These are phyloP conservation scores for Drosophila dives DNA, from an alignment of 2,888 invertebrate genomes.

Conservation along the genomic window DNA sequence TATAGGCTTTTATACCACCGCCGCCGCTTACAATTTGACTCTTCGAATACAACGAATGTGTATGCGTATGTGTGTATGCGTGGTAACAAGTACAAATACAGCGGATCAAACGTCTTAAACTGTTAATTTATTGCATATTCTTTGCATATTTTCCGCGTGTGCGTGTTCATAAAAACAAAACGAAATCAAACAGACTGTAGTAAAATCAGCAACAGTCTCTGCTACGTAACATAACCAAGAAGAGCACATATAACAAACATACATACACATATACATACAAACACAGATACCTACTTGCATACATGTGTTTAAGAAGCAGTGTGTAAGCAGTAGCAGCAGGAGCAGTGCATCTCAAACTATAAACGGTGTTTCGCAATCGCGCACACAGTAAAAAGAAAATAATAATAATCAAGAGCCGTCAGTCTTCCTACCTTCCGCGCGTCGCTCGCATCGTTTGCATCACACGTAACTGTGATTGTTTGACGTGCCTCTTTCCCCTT, in stretches of 20 bases:
- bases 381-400: conserved; percentile 7
- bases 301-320: not conserved
- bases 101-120: conserved; percentile 8
- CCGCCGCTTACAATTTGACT: conserved; percentile 38
- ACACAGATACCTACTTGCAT: not conserved
- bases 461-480: conserved; percentile 24
- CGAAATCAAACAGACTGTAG: not conserved
- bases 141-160: conserved; percentile 26
- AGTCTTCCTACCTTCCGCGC: conserved; percentile 39
- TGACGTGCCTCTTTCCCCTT: conserved; percentile 1
- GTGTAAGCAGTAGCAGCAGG: conserved; percentile 1
- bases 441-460: conserved; percentile 18
- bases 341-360: conserved; percentile 45
- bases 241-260: conserved; percentile 15
- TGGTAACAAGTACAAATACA: conserved; percentile 34
- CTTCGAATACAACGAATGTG: conserved; percentile 13
- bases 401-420: conserved; percentile 5
- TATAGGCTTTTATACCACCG: conserved; percentile 23
- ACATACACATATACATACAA: not conserved
- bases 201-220: conserved; percentile 21
- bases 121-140: conserved; percentile 15
- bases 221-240: conserved; percentile 31
- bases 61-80: conserved; percentile 15
- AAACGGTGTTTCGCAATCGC: conserved; percentile 49
- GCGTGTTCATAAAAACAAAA: conserved; percentile 9